Evolutionary conservation across 1,140 invertebrate species (phyloP).

Genomic region (Drosophila sp.): DNA sequence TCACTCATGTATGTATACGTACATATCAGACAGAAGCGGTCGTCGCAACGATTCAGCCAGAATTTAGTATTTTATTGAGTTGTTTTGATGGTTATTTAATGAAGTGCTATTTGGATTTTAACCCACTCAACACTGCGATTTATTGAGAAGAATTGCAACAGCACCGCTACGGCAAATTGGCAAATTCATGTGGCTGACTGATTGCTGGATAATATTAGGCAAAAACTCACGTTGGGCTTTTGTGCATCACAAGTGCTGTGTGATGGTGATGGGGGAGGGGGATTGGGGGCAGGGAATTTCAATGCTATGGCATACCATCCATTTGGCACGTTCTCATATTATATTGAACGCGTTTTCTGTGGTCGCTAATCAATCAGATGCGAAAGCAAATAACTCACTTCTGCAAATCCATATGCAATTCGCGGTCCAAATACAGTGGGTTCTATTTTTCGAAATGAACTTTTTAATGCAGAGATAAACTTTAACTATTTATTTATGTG

Average conservation of each 20-base stretch:
- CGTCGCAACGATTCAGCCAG: slow-evolving; percentile 42
- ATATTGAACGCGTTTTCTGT: slow-evolving; percentile 51
- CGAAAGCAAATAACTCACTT: slow-evolving; percentile 45
- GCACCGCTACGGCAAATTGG: background rate
- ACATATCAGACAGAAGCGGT: slow-evolving; percentile 25
- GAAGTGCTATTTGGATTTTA: slow-evolving; percentile 72
- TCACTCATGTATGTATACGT: background rate
- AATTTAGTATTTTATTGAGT: slow-evolving; percentile 80
- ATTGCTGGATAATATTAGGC: slow-evolving; percentile 68
- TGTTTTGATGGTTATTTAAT: slow-evolving; percentile 79
- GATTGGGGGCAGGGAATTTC: background rate
- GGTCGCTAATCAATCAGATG: slow-evolving; percentile 62
- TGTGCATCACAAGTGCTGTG: background rate
- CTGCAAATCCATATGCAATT: slow-evolving; percentile 4
- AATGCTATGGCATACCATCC: slow-evolving; percentile 35
- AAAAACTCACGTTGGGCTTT: slow-evolving; percentile 34
- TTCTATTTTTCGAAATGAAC: background rate
- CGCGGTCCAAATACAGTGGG: background rate
- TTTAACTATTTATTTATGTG: too few relatives aligned
- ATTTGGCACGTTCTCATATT: slow-evolving; percentile 55
- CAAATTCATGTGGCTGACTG: slow-evolving; percentile 52
- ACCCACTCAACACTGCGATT: slow-evolving; percentile 57
- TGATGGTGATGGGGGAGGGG: background rate
- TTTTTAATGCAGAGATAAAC: too few relatives aligned
- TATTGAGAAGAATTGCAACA: slow-evolving; percentile 36